These are phyloP conservation scores for Calameuta filiformis DNA, from an alignment of 2,888 invertebrate species.

Conservation along the genomic window DNA sequence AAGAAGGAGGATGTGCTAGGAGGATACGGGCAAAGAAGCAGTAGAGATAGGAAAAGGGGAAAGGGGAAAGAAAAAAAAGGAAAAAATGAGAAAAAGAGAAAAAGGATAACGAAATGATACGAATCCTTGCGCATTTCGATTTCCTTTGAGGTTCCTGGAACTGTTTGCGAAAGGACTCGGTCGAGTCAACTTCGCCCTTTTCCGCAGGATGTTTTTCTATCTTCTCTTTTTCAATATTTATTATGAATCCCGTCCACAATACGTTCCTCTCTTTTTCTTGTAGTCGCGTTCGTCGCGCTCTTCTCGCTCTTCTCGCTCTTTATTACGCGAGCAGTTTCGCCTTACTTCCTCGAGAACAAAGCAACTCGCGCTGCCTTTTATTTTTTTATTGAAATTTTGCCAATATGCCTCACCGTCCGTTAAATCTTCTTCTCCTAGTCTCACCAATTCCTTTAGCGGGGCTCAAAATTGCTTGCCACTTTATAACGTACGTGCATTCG, in stretches of 20 bases:
- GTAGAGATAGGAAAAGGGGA: neutral
- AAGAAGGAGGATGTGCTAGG: no score
- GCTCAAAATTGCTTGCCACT: neutral
- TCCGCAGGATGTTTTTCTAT: neutral
- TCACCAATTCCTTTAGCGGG: neutral
- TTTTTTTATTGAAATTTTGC: conserved; percentile 18
- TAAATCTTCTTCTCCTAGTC: neutral
- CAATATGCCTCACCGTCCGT: conserved; percentile 1
- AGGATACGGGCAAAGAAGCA: no score
- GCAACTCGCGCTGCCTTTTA: conserved; percentile 14
- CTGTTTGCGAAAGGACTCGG: conserved; percentile 1
- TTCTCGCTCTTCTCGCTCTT: conserved; percentile 6
- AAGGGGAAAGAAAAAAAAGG: neutral
- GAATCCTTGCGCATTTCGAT: conserved; percentile 4
- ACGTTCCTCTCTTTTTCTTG: neutral
- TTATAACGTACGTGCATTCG: neutral
- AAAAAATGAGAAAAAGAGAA: neutral
- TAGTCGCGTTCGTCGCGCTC: neutral
- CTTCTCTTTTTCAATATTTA: neutral
- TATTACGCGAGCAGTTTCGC: conserved; percentile 15
- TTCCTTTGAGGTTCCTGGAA: conserved; percentile 1
- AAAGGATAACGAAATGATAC: neutral
- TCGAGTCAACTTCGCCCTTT: neutral
- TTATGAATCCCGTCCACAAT: neutral
- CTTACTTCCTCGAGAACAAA: conserved; percentile 19